These are phyloP conservation scores for Gymnothorax reevesii DNA, from an alignment of 2,797 vertebrate species.

Conservation along the genomic window DNA sequence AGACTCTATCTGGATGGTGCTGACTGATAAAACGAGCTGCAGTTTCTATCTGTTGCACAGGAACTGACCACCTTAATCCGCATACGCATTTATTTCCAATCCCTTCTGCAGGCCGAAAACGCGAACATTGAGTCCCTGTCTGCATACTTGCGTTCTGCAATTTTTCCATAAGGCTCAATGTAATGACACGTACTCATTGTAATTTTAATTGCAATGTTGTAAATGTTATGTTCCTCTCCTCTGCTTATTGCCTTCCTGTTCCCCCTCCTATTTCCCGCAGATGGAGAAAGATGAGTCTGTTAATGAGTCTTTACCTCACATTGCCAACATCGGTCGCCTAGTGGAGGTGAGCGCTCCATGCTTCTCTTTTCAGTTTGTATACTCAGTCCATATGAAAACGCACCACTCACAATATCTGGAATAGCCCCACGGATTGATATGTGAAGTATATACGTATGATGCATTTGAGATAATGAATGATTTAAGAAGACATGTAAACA, in stretches of 20 bases:
- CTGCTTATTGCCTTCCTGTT: not conserved
- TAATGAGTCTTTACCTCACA: slow-evolving; percentile 94
- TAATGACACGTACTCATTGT: not conserved
- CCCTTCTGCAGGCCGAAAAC: too few relatives aligned
- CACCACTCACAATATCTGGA: too few relatives aligned
- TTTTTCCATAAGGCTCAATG: not conserved
- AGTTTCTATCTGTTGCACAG: too few relatives aligned
- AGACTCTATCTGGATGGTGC: too few relatives aligned
- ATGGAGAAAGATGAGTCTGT: slow-evolving; percentile 98
- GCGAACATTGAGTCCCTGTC: not conserved
- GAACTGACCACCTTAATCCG: too few relatives aligned
- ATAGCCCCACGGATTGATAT: too few relatives aligned
- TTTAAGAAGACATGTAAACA: too few relatives aligned
- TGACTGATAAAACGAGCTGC: too few relatives aligned
- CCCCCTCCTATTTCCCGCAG: slow-evolving; percentile 59
- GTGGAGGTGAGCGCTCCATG: slow-evolving; percentile 81
- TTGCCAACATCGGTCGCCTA: slow-evolving; percentile 96
- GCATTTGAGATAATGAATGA: too few relatives aligned
- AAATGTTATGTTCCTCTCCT: not conserved
- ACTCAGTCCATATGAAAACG: too few relatives aligned
- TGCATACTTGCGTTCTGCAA: not conserved
- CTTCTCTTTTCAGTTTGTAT: not conserved
- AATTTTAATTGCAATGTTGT: not conserved
- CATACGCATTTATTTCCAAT: too few relatives aligned
- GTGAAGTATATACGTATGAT: too few relatives aligned